phyloP scores from a whole-genome alignment of 2,888 invertebrate genomes.

The Chymomyza procnemis region DNA sequence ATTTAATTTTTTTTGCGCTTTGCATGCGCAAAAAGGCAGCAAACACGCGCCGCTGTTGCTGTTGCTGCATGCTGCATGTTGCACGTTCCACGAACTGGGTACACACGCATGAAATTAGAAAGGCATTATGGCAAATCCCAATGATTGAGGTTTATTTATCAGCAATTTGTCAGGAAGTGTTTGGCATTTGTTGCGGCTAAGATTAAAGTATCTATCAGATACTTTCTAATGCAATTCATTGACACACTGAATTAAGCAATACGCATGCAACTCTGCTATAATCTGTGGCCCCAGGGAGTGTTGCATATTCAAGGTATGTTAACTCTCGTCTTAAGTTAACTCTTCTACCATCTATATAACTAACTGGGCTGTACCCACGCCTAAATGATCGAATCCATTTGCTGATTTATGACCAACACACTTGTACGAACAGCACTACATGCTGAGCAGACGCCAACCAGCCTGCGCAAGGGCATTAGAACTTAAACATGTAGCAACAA shows the following conservation, averaged over 20 bases:
- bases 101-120: conserved; percentile 67
- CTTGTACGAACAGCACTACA: background rate
- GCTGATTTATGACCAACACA: conserved; percentile 6
- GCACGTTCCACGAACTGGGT: conserved; percentile 31
- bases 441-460: conserved; percentile 11
- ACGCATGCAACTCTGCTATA: background rate
- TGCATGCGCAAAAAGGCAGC: conserved; percentile 55
- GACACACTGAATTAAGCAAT: conserved; percentile 45
- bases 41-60: background rate
- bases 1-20: conserved; percentile 43
- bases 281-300: background rate
- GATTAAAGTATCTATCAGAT: conserved; percentile 53
- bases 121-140: conserved; percentile 69
- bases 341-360: background rate
- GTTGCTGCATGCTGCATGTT: conserved; percentile 13
- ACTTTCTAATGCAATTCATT: conserved; percentile 65
- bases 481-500: conserved; percentile 19
- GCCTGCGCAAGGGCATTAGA: conserved; percentile 35
- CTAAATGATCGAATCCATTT: conserved; percentile 4
- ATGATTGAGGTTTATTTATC: conserved; percentile 66
- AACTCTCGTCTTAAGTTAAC: background rate
- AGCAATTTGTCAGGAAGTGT: conserved; percentile 71
- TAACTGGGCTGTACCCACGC: conserved; percentile 37
- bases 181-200: conserved; percentile 64
- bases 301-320: background rate